phyloP scores from a whole-genome alignment of 2,888 invertebrate genomes.

The Orchesella flavescens region DNA sequence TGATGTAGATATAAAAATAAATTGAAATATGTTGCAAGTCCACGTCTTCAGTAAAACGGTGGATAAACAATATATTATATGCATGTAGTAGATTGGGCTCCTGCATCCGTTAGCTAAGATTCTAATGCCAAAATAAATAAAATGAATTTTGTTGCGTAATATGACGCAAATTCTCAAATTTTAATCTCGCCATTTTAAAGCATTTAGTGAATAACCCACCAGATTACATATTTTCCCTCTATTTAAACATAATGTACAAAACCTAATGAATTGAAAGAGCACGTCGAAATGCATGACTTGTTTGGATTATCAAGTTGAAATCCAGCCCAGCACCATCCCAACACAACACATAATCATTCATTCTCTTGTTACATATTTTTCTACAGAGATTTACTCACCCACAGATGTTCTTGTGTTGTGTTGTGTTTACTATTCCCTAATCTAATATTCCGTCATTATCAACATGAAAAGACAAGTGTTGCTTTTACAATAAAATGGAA shows the following conservation, averaged over 20 bases:
- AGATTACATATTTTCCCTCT: not conserved
- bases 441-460: constrained; percentile 56
- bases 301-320: constrained; percentile 2
- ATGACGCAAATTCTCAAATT: too few relatives aligned
- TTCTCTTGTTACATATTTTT: constrained; percentile 41
- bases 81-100: too few relatives aligned
- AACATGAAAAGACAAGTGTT: constrained; percentile 59
- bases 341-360: constrained; percentile 1
- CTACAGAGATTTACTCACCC: constrained; percentile 14
- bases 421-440: constrained; percentile 37
- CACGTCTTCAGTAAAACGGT: too few relatives aligned
- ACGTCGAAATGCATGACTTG: not conserved
- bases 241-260: not conserved
- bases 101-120: too few relatives aligned
- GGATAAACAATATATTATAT: too few relatives aligned
- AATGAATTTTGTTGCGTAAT: too few relatives aligned
- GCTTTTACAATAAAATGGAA: constrained; percentile 10
- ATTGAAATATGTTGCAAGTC: too few relatives aligned
- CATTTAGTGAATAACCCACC: not conserved
- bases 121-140: too few relatives aligned
- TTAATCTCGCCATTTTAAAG: too few relatives aligned
- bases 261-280: not conserved
- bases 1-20: too few relatives aligned
- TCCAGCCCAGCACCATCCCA: not conserved
- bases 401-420: constrained; percentile 33